These are phyloP conservation scores for Trichopria drosophilae DNA, from an alignment of 2,888 invertebrate species.

Conservation along the genomic window DNA sequence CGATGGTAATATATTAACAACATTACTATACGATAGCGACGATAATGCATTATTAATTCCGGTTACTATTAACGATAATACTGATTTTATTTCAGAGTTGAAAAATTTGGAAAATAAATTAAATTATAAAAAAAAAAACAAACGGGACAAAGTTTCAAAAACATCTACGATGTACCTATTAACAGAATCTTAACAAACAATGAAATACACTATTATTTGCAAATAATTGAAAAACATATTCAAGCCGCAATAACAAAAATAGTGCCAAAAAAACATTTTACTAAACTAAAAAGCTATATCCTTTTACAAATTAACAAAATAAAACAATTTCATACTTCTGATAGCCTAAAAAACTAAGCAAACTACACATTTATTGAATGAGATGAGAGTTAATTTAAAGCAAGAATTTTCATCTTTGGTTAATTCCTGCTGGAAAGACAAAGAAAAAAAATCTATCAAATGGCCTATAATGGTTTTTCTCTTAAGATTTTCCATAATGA, in stretches of 20 bases:
- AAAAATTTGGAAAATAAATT: neutral
- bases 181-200: slow-evolving; percentile 11
- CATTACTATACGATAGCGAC: slow-evolving; percentile 20
- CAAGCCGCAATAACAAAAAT: slow-evolving; percentile 4
- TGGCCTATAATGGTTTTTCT: too few relatives aligned
- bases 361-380: slow-evolving; percentile 10
- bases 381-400: slow-evolving; percentile 1
- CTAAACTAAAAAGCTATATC: neutral
- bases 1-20: slow-evolving; percentile 2
- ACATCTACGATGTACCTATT: neutral
- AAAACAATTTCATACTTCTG: slow-evolving; percentile 6
- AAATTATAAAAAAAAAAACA: slow-evolving; percentile 14
- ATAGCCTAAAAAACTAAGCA: neutral
- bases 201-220: slow-evolving; percentile 8
- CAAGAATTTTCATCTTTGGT: slow-evolving; percentile 10
- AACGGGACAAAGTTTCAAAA: neutral
- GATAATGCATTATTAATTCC: slow-evolving; percentile 15
- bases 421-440: slow-evolving; percentile 16
- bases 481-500: too few relatives aligned
- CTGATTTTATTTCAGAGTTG: neutral
- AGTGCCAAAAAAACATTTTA: slow-evolving; percentile 2
- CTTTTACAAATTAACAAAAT: slow-evolving; percentile 8
- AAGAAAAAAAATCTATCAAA: slow-evolving; percentile 15
- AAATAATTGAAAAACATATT: neutral
- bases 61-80: neutral